phyloP scores from a whole-genome alignment of 2,797 vertebrate genomes.

The Chaenodraco wilsoni region DNA sequence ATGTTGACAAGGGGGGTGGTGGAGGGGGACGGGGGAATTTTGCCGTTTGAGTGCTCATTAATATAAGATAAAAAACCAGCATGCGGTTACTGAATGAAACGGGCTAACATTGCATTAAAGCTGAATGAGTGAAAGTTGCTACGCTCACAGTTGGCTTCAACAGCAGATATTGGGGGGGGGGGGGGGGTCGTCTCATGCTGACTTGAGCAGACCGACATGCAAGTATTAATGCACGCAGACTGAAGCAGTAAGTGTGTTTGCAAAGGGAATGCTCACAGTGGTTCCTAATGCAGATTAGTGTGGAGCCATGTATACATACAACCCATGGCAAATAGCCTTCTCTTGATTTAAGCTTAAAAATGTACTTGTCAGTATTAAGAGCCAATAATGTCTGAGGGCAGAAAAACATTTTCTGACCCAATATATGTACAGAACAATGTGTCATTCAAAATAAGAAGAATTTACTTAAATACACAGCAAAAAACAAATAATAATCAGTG shows the following conservation, averaged over 20 bases:
- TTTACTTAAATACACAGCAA: constrained; percentile 12
- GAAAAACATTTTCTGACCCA: constrained; percentile 12
- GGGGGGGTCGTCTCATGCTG: constrained; percentile 16
- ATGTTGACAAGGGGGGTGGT: constrained; percentile 60
- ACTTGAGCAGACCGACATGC: constrained; percentile 11
- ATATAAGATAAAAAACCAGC: constrained; percentile 42
- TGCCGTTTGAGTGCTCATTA: constrained; percentile 59
- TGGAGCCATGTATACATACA: background rate
- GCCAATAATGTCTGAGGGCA: constrained; percentile 1
- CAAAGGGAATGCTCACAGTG: constrained; percentile 16
- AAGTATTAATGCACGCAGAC: constrained; percentile 24
- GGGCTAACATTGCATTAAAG: constrained; percentile 36
- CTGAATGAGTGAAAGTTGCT: constrained; percentile 33
- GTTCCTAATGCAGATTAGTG: constrained; percentile 24
- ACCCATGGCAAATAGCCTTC: constrained; percentile 25
- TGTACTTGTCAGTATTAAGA: constrained; percentile 4
- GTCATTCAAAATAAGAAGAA: constrained; percentile 9
- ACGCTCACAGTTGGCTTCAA: constrained; percentile 6
- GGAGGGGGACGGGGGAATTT: constrained; percentile 12
- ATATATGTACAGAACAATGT: background rate
- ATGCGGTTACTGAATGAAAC: constrained; percentile 28
- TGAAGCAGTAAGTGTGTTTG: constrained; percentile 24
- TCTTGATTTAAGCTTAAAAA: constrained; percentile 31
- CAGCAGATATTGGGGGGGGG: background rate
- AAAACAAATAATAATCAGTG: constrained; percentile 7